Base-by-base conservation (phyloP, 2,888 invertebrate genomes). In the Euzophera pinguis region DNA sequence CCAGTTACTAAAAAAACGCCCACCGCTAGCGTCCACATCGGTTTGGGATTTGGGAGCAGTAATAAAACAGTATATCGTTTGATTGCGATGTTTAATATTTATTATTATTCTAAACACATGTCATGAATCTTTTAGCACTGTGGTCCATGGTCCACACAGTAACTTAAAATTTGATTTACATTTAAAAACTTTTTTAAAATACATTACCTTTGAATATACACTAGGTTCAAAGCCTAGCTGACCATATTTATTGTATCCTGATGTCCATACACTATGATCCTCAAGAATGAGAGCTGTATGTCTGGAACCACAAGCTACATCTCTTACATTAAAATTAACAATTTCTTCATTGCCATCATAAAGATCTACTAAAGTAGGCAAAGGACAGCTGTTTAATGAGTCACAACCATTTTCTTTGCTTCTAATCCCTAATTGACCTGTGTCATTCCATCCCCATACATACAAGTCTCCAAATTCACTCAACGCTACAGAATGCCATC, bases 381-480 rank as follows among this genome's bases (percentile, higher is more conserved):
- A 52, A 3, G 76, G 66, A 56, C 70, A 77, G 55, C 79, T 87
- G 58, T 74, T 73, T 10, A 27, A 27, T 12, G 12, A 16, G 32
- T 32, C 14, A 41, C 58, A 60, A 32, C 10, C 9, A 10, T 22
- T 22, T 56, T 78, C 72, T 34, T 71, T 72, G 54, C 85, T 84
- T 32, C 81, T 76, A 29, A 95, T 78, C 6, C 98, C 98, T 12
- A 98, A 82, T 78, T 98, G 97, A 0, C 98, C 97, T 67, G 92
- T 93, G 57, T 95, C 93, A 82, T 98, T 98, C 94, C 96, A 97
- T 6, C 98, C 98, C 98, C 98, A 98, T 1, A 92, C 91, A 73
- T 97, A 98, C 0, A 97, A 71, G 75, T 97, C 97, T 10, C 97
- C 97, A 77, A 91, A 92, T 67, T 92, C 91, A 62, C 96, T 96